phyloP scores from a whole-genome alignment of 2,888 invertebrate genomes.

The Watsonalla binaria region DNA sequence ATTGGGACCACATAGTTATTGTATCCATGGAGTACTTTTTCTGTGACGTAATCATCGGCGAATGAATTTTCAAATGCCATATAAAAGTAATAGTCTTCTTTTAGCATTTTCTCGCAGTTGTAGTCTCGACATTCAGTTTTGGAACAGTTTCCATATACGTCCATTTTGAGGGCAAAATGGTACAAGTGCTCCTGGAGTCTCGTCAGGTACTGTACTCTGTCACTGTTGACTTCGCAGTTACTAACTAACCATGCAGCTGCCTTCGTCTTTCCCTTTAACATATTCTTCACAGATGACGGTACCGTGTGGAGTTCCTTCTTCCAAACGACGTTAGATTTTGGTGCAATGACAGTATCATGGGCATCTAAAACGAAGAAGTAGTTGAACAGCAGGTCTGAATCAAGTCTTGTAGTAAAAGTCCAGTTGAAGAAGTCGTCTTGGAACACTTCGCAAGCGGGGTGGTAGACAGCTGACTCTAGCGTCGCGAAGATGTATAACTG shows the following conservation, averaged over 20 bases:
- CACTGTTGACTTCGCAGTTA: slow-evolving; percentile 33
- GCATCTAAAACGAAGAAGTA: slow-evolving; percentile 41
- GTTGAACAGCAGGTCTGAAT: slow-evolving; percentile 49
- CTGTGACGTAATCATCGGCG: slow-evolving; percentile 50
- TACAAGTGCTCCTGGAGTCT: slow-evolving; percentile 44
- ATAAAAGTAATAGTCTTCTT: slow-evolving; percentile 49
- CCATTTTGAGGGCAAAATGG: slow-evolving; percentile 40
- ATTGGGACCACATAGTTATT: slow-evolving; percentile 82
- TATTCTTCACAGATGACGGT: slow-evolving; percentile 19
- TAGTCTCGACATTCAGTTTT: slow-evolving; percentile 25
- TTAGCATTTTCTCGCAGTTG: slow-evolving; percentile 33
- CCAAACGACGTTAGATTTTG: slow-evolving; percentile 32
- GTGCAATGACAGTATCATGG: slow-evolving; percentile 35
- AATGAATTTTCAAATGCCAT: slow-evolving; percentile 56
- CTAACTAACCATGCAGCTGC: slow-evolving; percentile 50
- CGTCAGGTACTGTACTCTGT: slow-evolving; percentile 37
- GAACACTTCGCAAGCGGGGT: slow-evolving; percentile 42
- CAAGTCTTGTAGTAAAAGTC: slow-evolving; percentile 52
- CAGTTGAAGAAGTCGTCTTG: slow-evolving; percentile 51
- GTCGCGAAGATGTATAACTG: slow-evolving; percentile 46
- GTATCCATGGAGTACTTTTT: slow-evolving; percentile 55
- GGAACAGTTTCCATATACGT: slow-evolving; percentile 42
- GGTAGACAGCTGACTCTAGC: slow-evolving; percentile 33
- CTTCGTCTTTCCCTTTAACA: slow-evolving; percentile 37
- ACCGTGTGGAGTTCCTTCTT: slow-evolving; percentile 17